Evolutionary conservation across 2,888 invertebrate species (phyloP).

Genomic region (Xylophagus ater): DNA sequence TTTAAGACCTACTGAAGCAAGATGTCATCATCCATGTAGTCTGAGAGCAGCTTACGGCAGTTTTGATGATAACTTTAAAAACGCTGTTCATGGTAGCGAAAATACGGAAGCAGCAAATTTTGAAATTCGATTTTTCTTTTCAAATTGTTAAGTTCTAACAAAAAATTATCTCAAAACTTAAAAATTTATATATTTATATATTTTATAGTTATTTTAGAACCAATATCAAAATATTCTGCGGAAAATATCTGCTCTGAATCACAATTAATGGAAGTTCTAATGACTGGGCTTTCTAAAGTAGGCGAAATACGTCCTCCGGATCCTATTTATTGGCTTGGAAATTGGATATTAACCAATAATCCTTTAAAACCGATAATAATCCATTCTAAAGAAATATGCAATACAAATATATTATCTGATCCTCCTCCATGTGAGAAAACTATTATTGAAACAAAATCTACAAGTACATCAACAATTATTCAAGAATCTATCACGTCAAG

Average conservation of each 20-base stretch:
- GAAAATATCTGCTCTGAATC: slow-evolving; percentile 59
- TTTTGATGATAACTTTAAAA: slow-evolving; percentile 49
- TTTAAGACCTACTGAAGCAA: slow-evolving; percentile 47
- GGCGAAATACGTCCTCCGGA: slow-evolving; percentile 61
- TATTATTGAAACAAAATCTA: neutral
- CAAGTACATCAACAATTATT: neutral
- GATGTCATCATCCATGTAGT: slow-evolving; percentile 58
- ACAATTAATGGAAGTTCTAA: slow-evolving; percentile 52
- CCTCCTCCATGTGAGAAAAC: neutral
- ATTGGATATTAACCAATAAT: slow-evolving; percentile 63
- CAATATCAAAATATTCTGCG: slow-evolving; percentile 49
- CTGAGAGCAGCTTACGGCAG: slow-evolving; percentile 62
- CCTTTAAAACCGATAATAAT: slow-evolving; percentile 52
- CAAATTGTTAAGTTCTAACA: slow-evolving; percentile 51
- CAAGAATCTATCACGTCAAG: neutral
- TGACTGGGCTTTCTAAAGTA: slow-evolving; percentile 51
- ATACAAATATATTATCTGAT: neutral
- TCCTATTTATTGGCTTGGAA: slow-evolving; percentile 66
- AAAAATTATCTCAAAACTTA: neutral
- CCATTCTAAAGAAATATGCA: slow-evolving; percentile 17
- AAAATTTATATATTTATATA: neutral
- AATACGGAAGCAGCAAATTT: slow-evolving; percentile 51
- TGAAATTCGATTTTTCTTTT: slow-evolving; percentile 84
- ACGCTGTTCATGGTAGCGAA: slow-evolving; percentile 72
- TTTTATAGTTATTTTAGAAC: slow-evolving; percentile 61